Base-by-base conservation (phyloP, 1,140 invertebrate genomes). In the Copidosoma floridanum region DNA sequence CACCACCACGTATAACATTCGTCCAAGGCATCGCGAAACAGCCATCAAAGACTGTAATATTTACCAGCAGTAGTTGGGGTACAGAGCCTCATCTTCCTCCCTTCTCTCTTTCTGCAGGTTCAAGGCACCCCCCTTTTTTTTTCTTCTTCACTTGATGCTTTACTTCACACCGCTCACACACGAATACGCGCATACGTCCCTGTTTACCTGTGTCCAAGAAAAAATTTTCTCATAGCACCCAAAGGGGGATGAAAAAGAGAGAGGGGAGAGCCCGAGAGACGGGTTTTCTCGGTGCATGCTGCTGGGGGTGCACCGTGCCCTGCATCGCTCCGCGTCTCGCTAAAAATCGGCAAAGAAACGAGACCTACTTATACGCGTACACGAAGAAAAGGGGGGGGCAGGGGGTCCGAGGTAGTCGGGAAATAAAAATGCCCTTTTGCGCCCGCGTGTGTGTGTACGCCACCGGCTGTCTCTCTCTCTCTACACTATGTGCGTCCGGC, bases 211-310 rank as follows among this genome's bases (percentile, higher is more conserved):
- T 7, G 20, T n/a, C n/a, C n/a, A n/a, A 8, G 27, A 61, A 55
- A 61, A 61, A 61, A 61, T 62, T 56, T 57, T 62, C 60, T 62
- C 60, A 60, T 60, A 56, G 47, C 47, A 6, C n/a, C n/a, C n/a
- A n/a, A n/a, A n/a, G n/a, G n/a, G n/a, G n/a, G n/a, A n/a, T n/a
- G n/a, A n/a, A n/a, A n/a, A n/a, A n/a, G n/a, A n/a, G 24, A 11
- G n/a, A 4, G 43, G 8, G 3, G 14, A 20, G 18, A 46, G n/a
- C 11, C 18, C 14, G 32, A 2, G n/a, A 37, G 53, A 61, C 59
- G 56, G 59, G 59, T 61, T 61, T 61, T 56, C 59, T 37, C 52
- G 46, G 29, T 32, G 29, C 29, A 32, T 6, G 29, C 29, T 32
- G 29, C 29, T 32, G 60, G 60, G 60, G 60, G 60, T 62, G 53